Base-by-base conservation (phyloP, 2,888 invertebrate species). In the Amphiduros pacificus region DNA sequence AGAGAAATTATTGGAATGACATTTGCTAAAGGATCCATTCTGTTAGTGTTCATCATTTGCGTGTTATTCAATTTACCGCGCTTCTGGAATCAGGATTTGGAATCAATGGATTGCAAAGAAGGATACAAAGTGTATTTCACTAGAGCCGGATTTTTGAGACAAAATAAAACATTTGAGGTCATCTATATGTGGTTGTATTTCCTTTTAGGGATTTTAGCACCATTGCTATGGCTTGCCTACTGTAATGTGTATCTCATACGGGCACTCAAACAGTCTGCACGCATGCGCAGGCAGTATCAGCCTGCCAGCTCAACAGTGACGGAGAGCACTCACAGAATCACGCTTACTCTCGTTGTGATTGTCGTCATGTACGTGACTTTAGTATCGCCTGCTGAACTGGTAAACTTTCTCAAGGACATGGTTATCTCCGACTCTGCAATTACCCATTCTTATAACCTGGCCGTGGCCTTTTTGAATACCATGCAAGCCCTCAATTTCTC, bases 341-440 rank as follows among this genome's bases (percentile, higher is more conserved):
- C 78, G 4, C 74, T 78, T 22, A 79, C 79, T 0, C 68, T 79
- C 14, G 74, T 79, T n/a, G 76, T 76, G 0, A 75, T 79, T 27
- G 74, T 79, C 26, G 68, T 79, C 20, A 66, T 78, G 52, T 79
- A 78, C 62, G 73, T 78, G 1, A 71, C 77, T 28, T 68, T 79
- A 9, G 78, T 79, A n/a, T 76, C 77, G 1, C 79, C 79, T 1
- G 75, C 76, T 20, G 79, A 79, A 63, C 68, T 78, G 11, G 62
- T 77, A 22, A 77, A 77, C 63, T 79, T 78, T 55, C 69, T 73
- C 11, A 60, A 71, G 48, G 51, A 60, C 20, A 60, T 66, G 24
- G 51, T 67, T 28, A 57, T 62, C n/a, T 60, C 69, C 20, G 53
- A 41, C n/a, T 41, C 63, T 17, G n/a, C 28, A 4, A 26, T 48